Evolutionary conservation across 2,888 invertebrate genomes (phyloP), one percentile per base, ranked within the genome.

Genomic region (Dryobota labecula): DNA sequence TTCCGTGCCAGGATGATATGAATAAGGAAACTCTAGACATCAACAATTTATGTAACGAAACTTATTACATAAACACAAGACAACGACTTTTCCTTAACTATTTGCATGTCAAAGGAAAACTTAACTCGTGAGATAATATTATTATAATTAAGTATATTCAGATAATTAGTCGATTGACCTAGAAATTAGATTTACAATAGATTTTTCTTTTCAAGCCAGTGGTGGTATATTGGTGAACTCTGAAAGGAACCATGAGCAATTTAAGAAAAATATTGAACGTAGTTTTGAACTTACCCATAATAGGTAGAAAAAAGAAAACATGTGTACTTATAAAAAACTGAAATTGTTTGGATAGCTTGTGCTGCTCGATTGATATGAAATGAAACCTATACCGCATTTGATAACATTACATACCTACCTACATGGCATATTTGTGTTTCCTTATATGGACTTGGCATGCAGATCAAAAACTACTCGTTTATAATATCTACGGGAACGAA

Each of bases 91-190:
- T 80, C 80, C 58, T 76, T 18, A 18, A 61, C 30, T 7, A 82
- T 78, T 78, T 67, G 20, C 65, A 81, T 70, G 11, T 27, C 15
- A 47, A 78, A 80, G 13, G 47, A 64, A 80, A 63, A 68, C n/a
- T 68, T 45, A 13, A n/a, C 45, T 33, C 30, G 27, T 74, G n/a
- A 60, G 24, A 45, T 79, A 24, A 58, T 43, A 13, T 13, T 58
- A 30, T n/a, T n/a, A n/a, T n/a, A n/a, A n/a, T n/a, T 43, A 38
- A 30, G 53, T 38, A 53, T 41, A 24, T 15, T 20, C 2, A 45
- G 9, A 57, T 54, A 49, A 61, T 58, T 75, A 43, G 57, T 56
- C 13, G 9, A 62, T 41, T 57, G 11, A 24, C n/a, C 43, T 38
- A 27, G 38, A 43, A 43, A n/a, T 53, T 45, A n/a, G 5, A 4